A percentile compares a stretch with the other conserved stretches of the same genome.
These are phyloP conservation scores for Melipona beecheii DNA, from an alignment of 2,888 invertebrate genomes.

Conservation along the genomic window DNA sequence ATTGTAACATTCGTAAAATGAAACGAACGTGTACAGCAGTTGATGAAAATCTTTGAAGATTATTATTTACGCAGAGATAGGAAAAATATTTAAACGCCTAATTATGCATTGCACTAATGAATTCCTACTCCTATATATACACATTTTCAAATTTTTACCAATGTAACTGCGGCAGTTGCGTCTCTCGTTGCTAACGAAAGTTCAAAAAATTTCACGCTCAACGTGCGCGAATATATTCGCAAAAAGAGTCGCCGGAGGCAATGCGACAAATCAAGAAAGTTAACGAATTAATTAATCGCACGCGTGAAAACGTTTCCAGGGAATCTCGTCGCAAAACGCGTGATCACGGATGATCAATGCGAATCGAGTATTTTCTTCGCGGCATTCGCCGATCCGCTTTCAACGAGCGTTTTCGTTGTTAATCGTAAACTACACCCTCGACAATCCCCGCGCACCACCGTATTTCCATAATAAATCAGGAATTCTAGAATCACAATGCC, in stretches of 20 bases:
- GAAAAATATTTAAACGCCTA: too few relatives aligned
- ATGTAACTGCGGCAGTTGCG: background rate
- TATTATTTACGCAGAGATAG: too few relatives aligned
- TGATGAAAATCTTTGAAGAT: too few relatives aligned
- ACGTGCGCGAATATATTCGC: background rate
- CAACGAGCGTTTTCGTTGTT: conserved; percentile 27
- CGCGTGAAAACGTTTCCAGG: background rate
- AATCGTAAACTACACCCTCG: conserved; percentile 41
- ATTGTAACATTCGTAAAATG: too few relatives aligned
- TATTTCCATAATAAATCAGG: conserved; percentile 44
- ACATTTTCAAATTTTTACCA: background rate
- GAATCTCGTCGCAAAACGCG: background rate
- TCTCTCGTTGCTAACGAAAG: background rate
- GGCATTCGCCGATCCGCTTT: conserved; percentile 1
- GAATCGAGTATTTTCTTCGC: conserved; percentile 24
- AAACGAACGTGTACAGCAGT: too few relatives aligned
- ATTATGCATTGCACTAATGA: too few relatives aligned
- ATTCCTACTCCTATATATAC: background rate
- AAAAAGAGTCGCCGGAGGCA: background rate
- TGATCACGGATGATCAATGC: background rate
- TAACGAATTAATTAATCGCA: background rate
- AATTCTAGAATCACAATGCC: conserved; percentile 37
- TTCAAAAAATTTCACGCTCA: background rate
- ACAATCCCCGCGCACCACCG: conserved; percentile 19
- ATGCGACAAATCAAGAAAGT: background rate